Percentiles rank a stretch among this genome's conserved stretches.
phyloP scores from a whole-genome alignment of 1,140 invertebrate species.

The Whitmania pigra region DNA sequence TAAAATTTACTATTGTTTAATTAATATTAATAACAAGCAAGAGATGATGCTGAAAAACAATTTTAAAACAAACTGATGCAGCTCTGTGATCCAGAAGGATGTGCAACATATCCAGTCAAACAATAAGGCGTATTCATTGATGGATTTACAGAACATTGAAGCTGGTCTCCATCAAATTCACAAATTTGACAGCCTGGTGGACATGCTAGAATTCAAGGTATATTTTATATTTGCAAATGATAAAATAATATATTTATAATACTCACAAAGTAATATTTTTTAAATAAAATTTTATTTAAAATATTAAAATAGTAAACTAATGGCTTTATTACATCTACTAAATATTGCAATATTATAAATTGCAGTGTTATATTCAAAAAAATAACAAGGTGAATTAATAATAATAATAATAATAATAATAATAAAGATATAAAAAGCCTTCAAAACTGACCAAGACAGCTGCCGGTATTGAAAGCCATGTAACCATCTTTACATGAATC shows the following conservation, averaged over 20 bases:
- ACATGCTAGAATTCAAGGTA: neutral
- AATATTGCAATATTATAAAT: too few species aligned
- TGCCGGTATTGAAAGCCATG: neutral
- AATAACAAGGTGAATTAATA: too few species aligned
- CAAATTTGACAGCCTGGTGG: constrained; percentile 8
- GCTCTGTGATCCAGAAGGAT: neutral
- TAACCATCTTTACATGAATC: neutral
- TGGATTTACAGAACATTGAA: neutral
- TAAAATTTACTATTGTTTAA: neutral
- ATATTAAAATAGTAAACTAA: too few species aligned
- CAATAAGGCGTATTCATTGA: neutral
- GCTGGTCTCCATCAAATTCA: constrained; percentile 4
- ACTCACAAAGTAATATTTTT: too few species aligned
- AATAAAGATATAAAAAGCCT: neutral
- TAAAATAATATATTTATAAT: too few species aligned
- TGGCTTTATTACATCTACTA: too few species aligned
- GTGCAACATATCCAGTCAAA: neutral
- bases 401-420: constrained; percentile 1
- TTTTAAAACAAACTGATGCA: constrained; percentile 5
- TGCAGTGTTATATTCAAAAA: too few species aligned
- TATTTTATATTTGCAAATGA: too few species aligned
- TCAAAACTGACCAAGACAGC: constrained; percentile 4
- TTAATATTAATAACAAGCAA: neutral
- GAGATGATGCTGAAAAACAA: neutral
- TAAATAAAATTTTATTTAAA: too few species aligned